Evolutionary conservation across 2,113 vertebrate species (phyloP), one percentile per base, ranked within the genome.

Genomic region (Myxocyprinus asiaticus): DNA sequence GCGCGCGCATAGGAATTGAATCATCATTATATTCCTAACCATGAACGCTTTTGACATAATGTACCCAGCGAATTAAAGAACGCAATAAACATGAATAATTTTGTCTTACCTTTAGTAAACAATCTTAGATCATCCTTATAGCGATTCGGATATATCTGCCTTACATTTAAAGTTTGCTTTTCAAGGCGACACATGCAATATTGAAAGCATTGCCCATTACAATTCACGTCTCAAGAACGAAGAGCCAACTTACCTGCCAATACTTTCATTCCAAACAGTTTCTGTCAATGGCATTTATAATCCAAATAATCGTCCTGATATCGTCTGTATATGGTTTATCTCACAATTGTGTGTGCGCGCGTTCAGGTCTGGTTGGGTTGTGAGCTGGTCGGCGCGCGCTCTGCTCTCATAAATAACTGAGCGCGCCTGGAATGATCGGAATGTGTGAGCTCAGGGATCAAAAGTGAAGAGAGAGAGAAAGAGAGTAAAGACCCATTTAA

Each of bases 341-440:
- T 33, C 33, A 4, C 33, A 12, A 33, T 59, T 72, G 71, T 66
- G 70, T 76, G 81, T 66, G 82, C 77, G 61, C 56, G 15, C 63
- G 7, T 48, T 55, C 75, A 50, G 87, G 66, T 82, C 83, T 56
- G 67, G 75, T 67, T 59, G 84, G 84, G 84, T 86, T 92, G 84
- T 92, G 90, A 85, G 87, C 7, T 63, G 81, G 66, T 15, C 63
- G 70, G 78, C 77, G 78, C 84, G 86, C 22, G 22, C 22, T 33
- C 22, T 83, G 88, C 87, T 83, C 92, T 84, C 89, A 91, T 92
- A 91, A 93, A 91, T 89, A 90, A 92, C 91, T 91, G 90, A 91
- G 91, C 82, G 86, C 84, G 79, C 77, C 77, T 79, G 67, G 68
- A 79, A 79, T 53, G 68, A 56, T 72, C 48, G 59, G 62, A 79